Evolutionary conservation across 2,888 invertebrate species (phyloP), one percentile per base, ranked within the genome.

Genomic region (Mesorhabditis sp.): DNA sequence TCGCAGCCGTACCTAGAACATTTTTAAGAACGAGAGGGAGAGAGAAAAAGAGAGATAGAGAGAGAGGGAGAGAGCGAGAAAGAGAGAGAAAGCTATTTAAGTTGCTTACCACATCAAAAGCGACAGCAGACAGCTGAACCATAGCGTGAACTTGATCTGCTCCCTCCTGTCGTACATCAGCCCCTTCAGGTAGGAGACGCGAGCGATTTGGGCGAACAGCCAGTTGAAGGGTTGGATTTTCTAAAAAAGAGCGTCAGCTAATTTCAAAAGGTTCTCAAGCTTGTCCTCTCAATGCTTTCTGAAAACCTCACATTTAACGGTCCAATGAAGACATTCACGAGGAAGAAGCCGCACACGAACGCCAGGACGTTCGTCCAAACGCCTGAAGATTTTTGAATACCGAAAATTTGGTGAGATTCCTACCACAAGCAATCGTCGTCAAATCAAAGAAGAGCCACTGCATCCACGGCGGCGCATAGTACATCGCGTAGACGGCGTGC

Each of bases 361-460:
- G 75, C 78, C 28, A 78, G 67, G 61, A 79, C 66, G 67, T 79
- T 79, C 15, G 79, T 80, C 79, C 80, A 80, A 28, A 80, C 61
- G 61, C 79, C 79, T 4, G 74, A 28, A 28, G 2, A 28, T 28
- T 28, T 28, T 28, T 28, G 58, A 2, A 50, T 10, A 50, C 70
- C 4, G 66, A 45, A 43, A 70, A 50, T 50, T 67, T 70, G 41
- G 64, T n/a, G 7, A 10, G 7, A 50, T 50, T 50, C 7, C n/a
- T 50, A 50, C 58, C 58, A n/a, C 58, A 72, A 45, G 70, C 70
- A 10, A 78, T 70, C 44, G 75, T 68, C 6, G 78, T 74, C 50
- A 75, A 10, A 71, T 76, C 78, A 62, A 78, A 78, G 3, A 78
- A 68, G 5, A 78, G 67, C 70, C 71, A 72, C 76, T 76, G 80